Evolutionary conservation across 2,113 vertebrate species (phyloP).

Genomic region (Gadus macrocephalus): DNA sequence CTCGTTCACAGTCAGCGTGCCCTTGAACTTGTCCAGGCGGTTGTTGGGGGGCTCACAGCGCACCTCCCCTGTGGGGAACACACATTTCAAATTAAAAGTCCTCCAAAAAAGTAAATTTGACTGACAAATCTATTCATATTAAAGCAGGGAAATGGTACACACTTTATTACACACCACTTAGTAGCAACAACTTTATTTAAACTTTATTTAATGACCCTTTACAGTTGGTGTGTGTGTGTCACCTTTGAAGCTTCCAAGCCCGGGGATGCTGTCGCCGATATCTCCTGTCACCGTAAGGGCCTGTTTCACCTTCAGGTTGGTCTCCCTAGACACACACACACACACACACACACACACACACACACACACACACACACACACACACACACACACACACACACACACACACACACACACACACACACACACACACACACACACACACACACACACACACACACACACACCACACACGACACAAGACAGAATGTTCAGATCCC

Average conservation of each 20-base stretch:
- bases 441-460: conserved; percentile 2
- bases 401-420: no score
- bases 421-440: conserved; percentile 7
- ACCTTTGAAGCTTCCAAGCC: conserved; percentile 82
- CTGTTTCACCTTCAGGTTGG: conserved; percentile 96
- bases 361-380: background rate
- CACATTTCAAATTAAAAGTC: background rate
- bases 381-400: no score
- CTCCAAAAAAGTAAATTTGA: background rate
- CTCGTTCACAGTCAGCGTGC: conserved; percentile 73
- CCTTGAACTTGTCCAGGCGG: conserved; percentile 85
- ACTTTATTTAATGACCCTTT: no score
- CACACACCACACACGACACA: conserved; percentile 9
- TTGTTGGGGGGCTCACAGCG: conserved; percentile 90
- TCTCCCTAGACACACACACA: conserved; percentile 75
- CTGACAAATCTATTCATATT: no score
- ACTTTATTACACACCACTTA: no score
- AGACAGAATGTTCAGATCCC: no score
- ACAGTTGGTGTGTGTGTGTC: conserved; percentile 27
- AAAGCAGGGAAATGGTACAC: no score
- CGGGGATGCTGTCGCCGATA: conserved; percentile 74
- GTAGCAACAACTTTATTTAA: no score
- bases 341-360: conserved; percentile 12
- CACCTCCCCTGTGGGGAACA: conserved; percentile 77
- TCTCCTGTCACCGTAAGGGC: conserved; percentile 82